phyloP scores from a whole-genome alignment of 1,140 invertebrate genomes.

The Bombyx mandarina region DNA sequence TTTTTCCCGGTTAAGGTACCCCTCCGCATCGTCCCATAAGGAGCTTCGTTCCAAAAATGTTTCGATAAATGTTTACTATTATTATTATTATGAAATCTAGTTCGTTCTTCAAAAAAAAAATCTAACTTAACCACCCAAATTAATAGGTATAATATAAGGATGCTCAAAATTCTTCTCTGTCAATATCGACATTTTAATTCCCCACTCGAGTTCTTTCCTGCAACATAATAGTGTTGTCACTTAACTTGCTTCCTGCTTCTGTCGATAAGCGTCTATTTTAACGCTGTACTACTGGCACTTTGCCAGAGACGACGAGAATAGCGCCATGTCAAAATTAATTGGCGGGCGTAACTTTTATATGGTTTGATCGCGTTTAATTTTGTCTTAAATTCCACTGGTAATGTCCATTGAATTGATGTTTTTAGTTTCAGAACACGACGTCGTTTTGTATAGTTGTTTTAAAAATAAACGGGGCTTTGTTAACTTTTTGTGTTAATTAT shows the following conservation, averaged over 20 bases:
- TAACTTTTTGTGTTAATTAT: too few species aligned
- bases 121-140: too few species aligned
- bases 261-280: conserved; percentile 26
- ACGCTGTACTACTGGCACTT: background rate
- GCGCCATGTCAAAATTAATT: conserved; percentile 11
- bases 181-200: background rate
- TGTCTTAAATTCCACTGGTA: background rate
- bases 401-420: background rate
- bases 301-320: background rate
- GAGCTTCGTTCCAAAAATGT: too few species aligned
- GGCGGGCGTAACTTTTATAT: conserved; percentile 9
- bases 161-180: too few species aligned
- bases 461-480: background rate
- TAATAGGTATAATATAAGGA: too few species aligned
- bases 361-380: conserved; percentile 1
- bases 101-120: too few species aligned
- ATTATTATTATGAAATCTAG: too few species aligned
- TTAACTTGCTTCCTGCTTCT: conserved; percentile 27
- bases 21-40: too few species aligned
- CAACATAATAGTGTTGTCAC: conserved; percentile 41
- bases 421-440: conserved; percentile 1
- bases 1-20: too few species aligned
- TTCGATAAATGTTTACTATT: too few species aligned
- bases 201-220: conserved; percentile 6
- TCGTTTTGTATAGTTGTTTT: background rate